These are phyloP conservation scores for Ophonus ardosiacus DNA, from an alignment of 2,888 invertebrate species.

Conservation along the genomic window DNA sequence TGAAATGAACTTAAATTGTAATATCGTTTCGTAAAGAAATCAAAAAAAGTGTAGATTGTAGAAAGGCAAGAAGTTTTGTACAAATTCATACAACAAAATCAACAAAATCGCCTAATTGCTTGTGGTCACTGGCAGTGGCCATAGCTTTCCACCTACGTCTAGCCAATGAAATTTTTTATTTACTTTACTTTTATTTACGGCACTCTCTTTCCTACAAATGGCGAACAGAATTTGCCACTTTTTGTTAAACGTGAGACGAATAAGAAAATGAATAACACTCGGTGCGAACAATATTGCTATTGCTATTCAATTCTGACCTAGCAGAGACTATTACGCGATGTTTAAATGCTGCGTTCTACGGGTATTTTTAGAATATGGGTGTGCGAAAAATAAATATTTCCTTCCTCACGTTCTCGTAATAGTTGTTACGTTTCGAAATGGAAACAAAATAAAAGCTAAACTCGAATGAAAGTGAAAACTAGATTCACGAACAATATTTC, in stretches of 20 bases:
- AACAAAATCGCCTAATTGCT: neutral
- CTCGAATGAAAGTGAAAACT: no score
- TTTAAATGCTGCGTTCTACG: neutral
- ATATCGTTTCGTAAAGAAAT: no score
- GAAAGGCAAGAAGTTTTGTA: neutral
- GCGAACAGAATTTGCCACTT: conserved; percentile 35
- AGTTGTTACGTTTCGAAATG: no score
- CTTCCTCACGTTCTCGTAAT: no score
- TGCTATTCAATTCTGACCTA: neutral
- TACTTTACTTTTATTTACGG: conserved; percentile 39
- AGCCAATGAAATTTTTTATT: conserved; percentile 26
- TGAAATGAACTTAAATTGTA: no score
- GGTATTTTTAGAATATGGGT: neutral
- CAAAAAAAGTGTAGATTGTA: neutral
- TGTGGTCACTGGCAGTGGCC: neutral
- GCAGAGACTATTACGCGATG: neutral
- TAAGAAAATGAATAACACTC: neutral
- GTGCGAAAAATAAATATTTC: no score
- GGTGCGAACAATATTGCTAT: neutral
- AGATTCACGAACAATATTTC: no score
- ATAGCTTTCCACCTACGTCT: neutral
- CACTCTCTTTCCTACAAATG: conserved; percentile 36
- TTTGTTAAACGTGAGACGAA: conserved; percentile 8
- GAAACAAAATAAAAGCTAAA: no score
- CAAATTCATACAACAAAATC: neutral